Evolutionary conservation across 2,797 vertebrate genomes (phyloP), one percentile per base, ranked within the genome.

Genomic region (Centroberyx gerrardi): DNA sequence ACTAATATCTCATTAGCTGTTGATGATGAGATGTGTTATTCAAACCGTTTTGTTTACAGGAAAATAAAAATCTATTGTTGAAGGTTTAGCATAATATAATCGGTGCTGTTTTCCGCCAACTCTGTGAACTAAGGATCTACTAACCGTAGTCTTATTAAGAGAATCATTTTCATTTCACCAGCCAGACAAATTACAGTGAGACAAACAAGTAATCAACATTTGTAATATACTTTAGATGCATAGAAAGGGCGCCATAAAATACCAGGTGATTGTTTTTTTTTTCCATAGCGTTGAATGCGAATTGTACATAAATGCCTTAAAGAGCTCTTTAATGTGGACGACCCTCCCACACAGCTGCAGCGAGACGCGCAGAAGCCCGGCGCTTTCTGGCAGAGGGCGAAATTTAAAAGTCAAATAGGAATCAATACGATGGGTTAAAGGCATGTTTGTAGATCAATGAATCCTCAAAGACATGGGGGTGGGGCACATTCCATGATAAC

Each of bases 391-490:
- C 86, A 89, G 82, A 90, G 92, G 86, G 86, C 86, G 86, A 87
- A 74, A 95, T 95, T 91, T 94, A 80, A 93, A 94, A 92, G 90
- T 92, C 90, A 92, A 94, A 94, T 92, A 69, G 66, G 86, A 92
- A 94, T 95, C 93, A 87, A 93, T 94, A 80, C 54, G 59, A 82
- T 78, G 70, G 82, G 91, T 90, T 88, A 80, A 92, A 91, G 85
- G 81, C 82, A 79, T 87, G 87, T 90, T 92, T 92, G 84, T 91
- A 76, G 83, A 93, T 91, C 66, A 70, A 76, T 84, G 76, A 76
- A 78, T 86, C 76, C 67, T 86, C 70, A 82, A 86, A 90, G 78
- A 69, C 48, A 48, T 33, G 0, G 48, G 74, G 61, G 70, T 2
- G 71, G 72, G 68, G 71, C 69, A 68, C 55, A 36, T 51, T 73